Base-by-base conservation (phyloP, 2,113 vertebrate genomes). In the Gambusia holbrooki region DNA sequence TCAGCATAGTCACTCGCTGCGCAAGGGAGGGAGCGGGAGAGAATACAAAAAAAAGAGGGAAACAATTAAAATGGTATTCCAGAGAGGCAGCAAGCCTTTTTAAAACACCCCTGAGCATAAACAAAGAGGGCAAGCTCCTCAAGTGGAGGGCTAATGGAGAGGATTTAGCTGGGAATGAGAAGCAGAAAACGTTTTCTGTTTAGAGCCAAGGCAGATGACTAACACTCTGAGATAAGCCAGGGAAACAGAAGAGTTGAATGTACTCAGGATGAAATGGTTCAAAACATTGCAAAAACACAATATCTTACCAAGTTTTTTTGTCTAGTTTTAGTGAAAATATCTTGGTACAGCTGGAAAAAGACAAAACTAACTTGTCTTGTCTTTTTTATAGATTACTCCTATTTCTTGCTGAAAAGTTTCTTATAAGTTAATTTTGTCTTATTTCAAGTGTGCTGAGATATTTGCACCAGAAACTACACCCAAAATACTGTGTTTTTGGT, bases 1-100 rank as follows among this genome's bases (percentile, higher is more conserved):
- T 99, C 97, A 7, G 97, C 97, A 4, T 95, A 98, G 94, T 99
- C 97, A 0, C 96, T 99, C 82, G 94, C 98, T 99, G 92, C 84
- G 81, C 62, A 85, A 68, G 61, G 82, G 82, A 42, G 40, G 77
- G 81, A 83, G 84, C 82, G 73, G 77, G 67, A 80, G 73, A 81
- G 86, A 87, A 79, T 74, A 88, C 79, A 77, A 85, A 85, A 30
- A 30, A 45, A 76, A 72, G 74, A 77, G 80, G 40, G 82, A 87
- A 81, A 91, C 91, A 94, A 94, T 93, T 88, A 91, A 83, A 86
- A 88, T 88, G 89, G 86, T 93, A 92, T 92, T 94, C 82, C 87
- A 82, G 69, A 29, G 66, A 85, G 76, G 79, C 76, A 74, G 71
- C 75, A 74, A 61, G 69, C 80, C 81, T 63, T 76, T 37, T 51